phyloP scores from a whole-genome alignment of 2,113 vertebrate species.

The Centrocercus urophasianus region DNA sequence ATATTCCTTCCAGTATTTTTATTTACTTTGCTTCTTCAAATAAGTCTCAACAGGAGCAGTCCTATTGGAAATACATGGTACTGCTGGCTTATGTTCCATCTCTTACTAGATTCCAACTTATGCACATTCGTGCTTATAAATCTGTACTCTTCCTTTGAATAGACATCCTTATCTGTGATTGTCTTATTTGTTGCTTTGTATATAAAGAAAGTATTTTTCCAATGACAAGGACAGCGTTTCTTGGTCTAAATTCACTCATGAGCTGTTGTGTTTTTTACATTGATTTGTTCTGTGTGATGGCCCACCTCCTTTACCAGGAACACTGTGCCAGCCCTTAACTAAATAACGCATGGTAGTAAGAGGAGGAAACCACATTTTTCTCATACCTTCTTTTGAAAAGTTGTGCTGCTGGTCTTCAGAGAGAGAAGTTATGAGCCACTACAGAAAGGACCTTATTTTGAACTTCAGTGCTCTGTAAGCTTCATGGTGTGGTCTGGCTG shows the following conservation, averaged over 20 bases:
- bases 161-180: neutral
- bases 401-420: neutral
- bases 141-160: neutral
- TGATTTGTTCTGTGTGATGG: neutral
- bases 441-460: neutral
- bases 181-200: slow-evolving; percentile 48
- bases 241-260: neutral
- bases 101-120: neutral
- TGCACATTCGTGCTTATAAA: neutral
- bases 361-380: neutral
- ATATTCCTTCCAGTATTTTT: neutral
- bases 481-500: neutral
- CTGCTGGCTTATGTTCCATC: neutral
- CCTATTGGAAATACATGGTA: neutral
- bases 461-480: slow-evolving; percentile 5
- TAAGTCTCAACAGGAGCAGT: neutral
- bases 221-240: neutral
- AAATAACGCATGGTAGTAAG: neutral
- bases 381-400: neutral
- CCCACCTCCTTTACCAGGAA: neutral
- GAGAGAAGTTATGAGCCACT: neutral
- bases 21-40: neutral
- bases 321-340: neutral
- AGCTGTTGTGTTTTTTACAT: neutral
- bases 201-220: slow-evolving; percentile 8